Base-by-base conservation (phyloP, 2,888 invertebrate genomes). In the Pyrgus malvae region DNA sequence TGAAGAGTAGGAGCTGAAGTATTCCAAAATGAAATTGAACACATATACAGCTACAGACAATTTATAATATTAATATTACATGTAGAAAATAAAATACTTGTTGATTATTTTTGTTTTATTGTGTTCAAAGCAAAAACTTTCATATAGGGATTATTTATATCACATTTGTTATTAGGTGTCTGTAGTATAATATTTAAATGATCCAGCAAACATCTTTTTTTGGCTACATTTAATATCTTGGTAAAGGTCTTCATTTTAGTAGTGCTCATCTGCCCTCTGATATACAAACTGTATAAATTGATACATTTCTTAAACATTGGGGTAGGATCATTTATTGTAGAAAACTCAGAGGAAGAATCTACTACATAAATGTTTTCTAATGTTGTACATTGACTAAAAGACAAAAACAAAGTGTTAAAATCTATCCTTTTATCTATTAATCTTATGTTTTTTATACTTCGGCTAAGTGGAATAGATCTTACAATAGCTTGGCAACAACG, bases 301-400 rank as follows among this genome's bases (percentile, higher is more conserved):
- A 56, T 45, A 74, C 83, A 84, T 37, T 75, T 68, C 51, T 74
- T 61, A 51, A 87, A 68, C 42, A 88, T 49, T 23, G 62, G 16
- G 16, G 58, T 66, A 41, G 81, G 76, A 64, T 80, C 66, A 19
- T 67, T 65, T 14, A 80, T 40, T 31, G 71, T 63, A 58, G 69
- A 72, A 48, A 40, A 58, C 11, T 72, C 64, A 27, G 48, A 45
- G 4, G 55, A 40, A 38, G 55, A 60, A 40, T 85, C 83, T 57
- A 68, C 25, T 40, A 86, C 57, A 62, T 76, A 66, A 57, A 88
- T 68, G 69, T 83, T 87, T 72, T 87, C 83, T 61, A 88, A 66
- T 19, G 63, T 70, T 19, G 49, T 62, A 69, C 83, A 82, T 62
- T 78, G 70, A 51, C 77, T 73, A 53, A 87, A 66, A 44, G 73